Conservation (phyloP, 2,797 vertebrate species). For the Phyllotis vaccarum region DNA sequence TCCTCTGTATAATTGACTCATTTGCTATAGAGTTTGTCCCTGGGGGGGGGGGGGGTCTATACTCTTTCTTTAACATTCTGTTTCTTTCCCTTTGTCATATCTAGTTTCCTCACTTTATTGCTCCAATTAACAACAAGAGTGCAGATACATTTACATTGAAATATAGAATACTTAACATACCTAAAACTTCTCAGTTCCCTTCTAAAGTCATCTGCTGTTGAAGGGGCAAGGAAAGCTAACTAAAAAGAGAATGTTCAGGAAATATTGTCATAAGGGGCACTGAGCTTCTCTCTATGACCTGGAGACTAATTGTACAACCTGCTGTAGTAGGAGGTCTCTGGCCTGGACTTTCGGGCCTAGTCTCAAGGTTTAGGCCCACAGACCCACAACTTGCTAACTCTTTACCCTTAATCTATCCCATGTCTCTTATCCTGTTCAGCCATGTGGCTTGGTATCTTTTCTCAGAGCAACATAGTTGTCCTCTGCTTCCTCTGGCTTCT, state of each 20-base stretch:
- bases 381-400: no score
- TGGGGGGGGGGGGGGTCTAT: no score
- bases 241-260: background rate
- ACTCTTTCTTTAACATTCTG: no score
- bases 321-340: no score
- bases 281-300: background rate
- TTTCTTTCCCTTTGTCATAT: background rate
- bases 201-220: background rate
- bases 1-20: background rate
- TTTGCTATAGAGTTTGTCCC: accelerated
- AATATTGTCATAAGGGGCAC: background rate
- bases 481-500: no score
- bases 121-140: background rate
- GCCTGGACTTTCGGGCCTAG: no score
- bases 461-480: no score
- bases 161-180: background rate
- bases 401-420: no score
- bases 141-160: background rate
- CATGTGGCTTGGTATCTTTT: no score
- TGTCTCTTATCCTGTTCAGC: no score
- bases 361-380: no score
- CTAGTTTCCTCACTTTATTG: background rate
- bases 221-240: background rate
- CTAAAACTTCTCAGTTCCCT: background rate
- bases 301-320: no score